Evolutionary conservation across 2,888 invertebrate genomes (phyloP).

Genomic region (Polyommatus iphigenia): DNA sequence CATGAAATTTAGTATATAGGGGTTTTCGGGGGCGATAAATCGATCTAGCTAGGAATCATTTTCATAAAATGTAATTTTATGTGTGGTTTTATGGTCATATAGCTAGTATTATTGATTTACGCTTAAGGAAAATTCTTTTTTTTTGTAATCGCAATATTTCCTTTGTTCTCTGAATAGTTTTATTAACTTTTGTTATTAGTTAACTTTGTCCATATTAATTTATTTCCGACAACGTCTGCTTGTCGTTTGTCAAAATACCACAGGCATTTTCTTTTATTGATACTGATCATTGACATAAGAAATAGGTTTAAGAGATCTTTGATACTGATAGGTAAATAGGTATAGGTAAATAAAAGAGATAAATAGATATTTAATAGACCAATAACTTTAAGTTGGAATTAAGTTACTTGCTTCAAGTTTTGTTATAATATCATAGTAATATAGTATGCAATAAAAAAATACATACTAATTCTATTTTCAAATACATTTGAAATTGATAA

Average conservation of each 20-base stretch:
- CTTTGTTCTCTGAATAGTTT: not conserved
- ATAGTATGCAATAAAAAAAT: not conserved
- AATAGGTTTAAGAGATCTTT: no score
- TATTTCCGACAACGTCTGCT: not conserved
- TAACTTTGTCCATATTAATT: not conserved
- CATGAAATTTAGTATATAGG: no score
- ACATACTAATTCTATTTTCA: not conserved
- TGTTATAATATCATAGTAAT: not conserved
- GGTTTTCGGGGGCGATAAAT: no score
- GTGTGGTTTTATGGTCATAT: no score
- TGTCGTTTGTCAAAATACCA: not conserved
- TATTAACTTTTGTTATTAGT: not conserved
- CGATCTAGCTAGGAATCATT: no score
- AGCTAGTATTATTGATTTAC: not conserved
- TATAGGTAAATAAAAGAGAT: not conserved
- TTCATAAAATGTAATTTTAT: no score
- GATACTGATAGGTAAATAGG: not conserved
- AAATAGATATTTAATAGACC: not conserved
- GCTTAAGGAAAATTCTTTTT: not conserved
- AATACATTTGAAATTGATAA: conserved; percentile 3
- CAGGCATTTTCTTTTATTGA: not conserved
- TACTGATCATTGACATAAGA: no score
- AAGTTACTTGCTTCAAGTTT: not conserved
- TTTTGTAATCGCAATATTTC: not conserved
- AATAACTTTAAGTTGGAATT: no score